These are phyloP conservation scores for Heliconius ethilla DNA, from an alignment of 2,888 invertebrate species.

Conservation along the genomic window DNA sequence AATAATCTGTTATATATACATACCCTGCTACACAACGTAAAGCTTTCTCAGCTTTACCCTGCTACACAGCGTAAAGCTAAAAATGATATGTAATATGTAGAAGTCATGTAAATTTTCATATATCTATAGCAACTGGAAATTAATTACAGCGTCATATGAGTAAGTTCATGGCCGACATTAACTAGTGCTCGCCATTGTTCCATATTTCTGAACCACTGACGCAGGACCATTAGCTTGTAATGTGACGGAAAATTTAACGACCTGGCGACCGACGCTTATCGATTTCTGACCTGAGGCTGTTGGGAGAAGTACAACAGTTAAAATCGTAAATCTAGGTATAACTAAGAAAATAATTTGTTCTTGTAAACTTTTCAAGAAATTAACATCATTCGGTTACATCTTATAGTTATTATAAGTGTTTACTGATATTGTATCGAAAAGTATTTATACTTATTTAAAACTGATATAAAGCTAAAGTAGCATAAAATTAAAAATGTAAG, in stretches of 20 bases:
- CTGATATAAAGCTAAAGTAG: no score
- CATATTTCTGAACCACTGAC: conserved; percentile 16
- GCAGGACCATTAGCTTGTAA: conserved; percentile 18
- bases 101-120: not conserved
- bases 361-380: not conserved
- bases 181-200: conserved; percentile 17
- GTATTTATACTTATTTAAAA: no score
- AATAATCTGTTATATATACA: not conserved
- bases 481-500: not conserved
- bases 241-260: conserved; percentile 26
- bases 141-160: conserved; percentile 6
- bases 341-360: not conserved
- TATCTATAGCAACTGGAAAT: not conserved
- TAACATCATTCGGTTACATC: not conserved
- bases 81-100: no score
- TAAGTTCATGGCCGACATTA: not conserved
- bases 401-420: no score
- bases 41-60: no score
- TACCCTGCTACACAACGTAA: no score
- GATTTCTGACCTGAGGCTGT: conserved; percentile 11
- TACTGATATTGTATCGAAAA: no score
- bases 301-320: not conserved
- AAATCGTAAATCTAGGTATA: not conserved
- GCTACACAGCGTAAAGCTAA: no score
- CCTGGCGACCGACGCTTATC: conserved; percentile 16